Evolutionary conservation across 2,888 invertebrate genomes (phyloP), one percentile per base, ranked within the genome.

Genomic region (Troilus luridus): DNA sequence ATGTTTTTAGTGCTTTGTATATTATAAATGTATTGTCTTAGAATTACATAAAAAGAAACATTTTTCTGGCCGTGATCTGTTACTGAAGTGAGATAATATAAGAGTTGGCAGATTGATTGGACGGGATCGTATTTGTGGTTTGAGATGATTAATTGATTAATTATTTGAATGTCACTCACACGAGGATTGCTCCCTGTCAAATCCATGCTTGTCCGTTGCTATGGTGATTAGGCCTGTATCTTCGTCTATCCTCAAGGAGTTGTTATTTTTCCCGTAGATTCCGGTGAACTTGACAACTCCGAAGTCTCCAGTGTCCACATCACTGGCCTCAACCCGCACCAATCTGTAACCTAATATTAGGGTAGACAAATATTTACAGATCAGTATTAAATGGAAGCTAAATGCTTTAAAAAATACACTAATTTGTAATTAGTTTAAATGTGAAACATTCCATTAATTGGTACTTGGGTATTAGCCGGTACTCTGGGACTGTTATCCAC

Each of bases 151-250:
- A 41, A 41, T 41, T 41, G 41, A 41, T 41, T 41, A 41, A 41
- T 41, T 41, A 72, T 10, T 24, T 41, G 12, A 54, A 77, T 77
- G 58, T 27, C n/a, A 94, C 94, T 93, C 93, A 94, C 94, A 94
- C 93, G 97, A 95, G 94, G 96, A 96, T 64, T 95, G 95, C 95
- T 98, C 98, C 77, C 98, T 96, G 94, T 99, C 98, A 93, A 98
- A 96, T 56, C 96, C 96, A 93, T 96, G 96, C 92, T 96, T 96
- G 93, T 96, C 96, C 88, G 96, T 96, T 64, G 96, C 96, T 62
- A 98, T 96, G 10, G 97, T 97, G 93, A 99, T 97, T 90, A 96
- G 94, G 67, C 99, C 99, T 21, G 97, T 96, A 91, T 96, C 95
- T 19, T 97, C 95, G 94, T 98, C 97, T 93, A 99, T 95, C 92